Conservation (phyloP, 1,140 invertebrate genomes). For the Parapsyche elsis region DNA sequence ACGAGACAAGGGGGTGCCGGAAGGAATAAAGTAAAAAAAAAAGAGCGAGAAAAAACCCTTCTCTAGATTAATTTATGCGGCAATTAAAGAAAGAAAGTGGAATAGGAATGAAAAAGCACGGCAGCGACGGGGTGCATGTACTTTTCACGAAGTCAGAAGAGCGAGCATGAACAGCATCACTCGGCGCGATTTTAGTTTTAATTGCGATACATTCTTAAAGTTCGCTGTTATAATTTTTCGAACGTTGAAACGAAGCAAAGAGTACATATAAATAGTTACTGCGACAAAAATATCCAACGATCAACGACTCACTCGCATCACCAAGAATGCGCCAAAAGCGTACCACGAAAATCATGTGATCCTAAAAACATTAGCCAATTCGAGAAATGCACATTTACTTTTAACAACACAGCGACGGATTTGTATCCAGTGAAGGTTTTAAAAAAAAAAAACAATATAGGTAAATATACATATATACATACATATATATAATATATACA, state of each 20-base stretch:
- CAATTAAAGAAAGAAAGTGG: constrained; percentile 55
- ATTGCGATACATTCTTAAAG: not conserved
- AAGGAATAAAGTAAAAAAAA: constrained; percentile 17
- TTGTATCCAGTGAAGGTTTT: not conserved
- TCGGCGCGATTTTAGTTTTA: constrained; percentile 4
- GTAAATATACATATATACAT: not conserved
- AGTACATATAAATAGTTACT: not conserved
- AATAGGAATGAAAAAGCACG: constrained; percentile 22
- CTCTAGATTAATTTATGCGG: constrained; percentile 55
- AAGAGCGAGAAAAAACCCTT: constrained; percentile 42
- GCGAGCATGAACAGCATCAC: not conserved
- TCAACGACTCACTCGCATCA: not conserved
- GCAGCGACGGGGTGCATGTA: constrained; percentile 3
- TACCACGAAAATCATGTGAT: not conserved
- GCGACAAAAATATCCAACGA: not conserved
- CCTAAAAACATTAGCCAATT: not conserved
- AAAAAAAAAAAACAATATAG: not conserved
- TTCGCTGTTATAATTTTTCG: not conserved
- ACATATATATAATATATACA: constrained; percentile 16
- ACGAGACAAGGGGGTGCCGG: constrained; percentile 47
- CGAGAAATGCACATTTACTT: not conserved
- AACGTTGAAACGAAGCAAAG: not conserved
- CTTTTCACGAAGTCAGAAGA: constrained; percentile 26
- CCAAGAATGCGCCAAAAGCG: constrained; percentile 7
- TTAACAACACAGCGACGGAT: not conserved